These are phyloP conservation scores for Gallinago jamesoni DNA, from an alignment of 2,113 vertebrate species.

Conservation along the genomic window DNA sequence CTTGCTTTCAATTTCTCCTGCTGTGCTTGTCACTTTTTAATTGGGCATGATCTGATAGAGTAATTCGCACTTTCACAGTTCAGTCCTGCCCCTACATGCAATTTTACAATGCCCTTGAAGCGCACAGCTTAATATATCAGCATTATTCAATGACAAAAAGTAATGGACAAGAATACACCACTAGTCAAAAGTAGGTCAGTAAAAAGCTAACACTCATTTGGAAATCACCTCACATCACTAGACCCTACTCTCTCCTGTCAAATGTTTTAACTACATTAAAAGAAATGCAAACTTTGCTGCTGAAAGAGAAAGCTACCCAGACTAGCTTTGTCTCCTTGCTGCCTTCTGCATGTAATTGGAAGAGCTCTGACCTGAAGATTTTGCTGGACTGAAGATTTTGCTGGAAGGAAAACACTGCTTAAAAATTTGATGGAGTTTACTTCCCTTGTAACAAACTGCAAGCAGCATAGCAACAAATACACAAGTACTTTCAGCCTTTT, in stretches of 20 bases:
- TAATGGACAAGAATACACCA: slow-evolving; percentile 28
- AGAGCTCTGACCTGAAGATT: slow-evolving; percentile 12
- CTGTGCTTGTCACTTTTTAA: slow-evolving; percentile 69
- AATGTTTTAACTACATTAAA: slow-evolving; percentile 32
- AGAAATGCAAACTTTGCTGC: slow-evolving; percentile 27
- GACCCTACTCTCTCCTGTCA: not conserved
- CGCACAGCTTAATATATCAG: slow-evolving; percentile 58
- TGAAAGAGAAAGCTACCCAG: slow-evolving; percentile 14
- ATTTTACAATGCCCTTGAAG: slow-evolving; percentile 63
- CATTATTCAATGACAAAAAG: slow-evolving; percentile 61
- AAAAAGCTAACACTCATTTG: slow-evolving; percentile 34
- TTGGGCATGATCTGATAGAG: slow-evolving; percentile 66
- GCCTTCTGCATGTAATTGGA: not conserved
- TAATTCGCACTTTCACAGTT: slow-evolving; percentile 64
- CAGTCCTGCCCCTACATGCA: slow-evolving; percentile 56
- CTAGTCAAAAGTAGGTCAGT: slow-evolving; percentile 56
- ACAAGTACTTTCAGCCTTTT: not conserved
- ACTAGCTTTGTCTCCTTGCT: slow-evolving; percentile 1
- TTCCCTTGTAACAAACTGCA: not conserved
- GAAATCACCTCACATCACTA: slow-evolving; percentile 23
- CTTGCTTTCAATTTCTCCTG: slow-evolving; percentile 59
- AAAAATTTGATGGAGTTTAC: not conserved
- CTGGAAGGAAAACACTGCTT: slow-evolving; percentile 35
- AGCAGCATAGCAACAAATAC: not conserved
- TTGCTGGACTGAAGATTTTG: slow-evolving; percentile 17